Evolutionary conservation across 2,113 vertebrate species (phyloP).

Genomic region (Scophthalmus maximus): DNA sequence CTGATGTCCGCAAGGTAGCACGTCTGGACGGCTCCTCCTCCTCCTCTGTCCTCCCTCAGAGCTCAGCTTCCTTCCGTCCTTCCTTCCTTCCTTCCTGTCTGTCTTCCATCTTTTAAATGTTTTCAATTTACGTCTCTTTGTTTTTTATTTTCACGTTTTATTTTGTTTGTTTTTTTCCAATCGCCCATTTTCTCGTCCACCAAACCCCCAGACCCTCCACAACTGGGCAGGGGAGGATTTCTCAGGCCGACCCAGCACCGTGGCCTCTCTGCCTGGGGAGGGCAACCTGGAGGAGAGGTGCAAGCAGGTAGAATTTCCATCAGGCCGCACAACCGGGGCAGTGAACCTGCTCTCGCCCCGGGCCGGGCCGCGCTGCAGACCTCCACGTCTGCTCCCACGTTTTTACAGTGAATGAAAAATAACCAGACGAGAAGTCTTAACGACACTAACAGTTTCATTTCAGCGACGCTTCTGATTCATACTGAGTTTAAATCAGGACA

Average conservation of each 20-base stretch:
- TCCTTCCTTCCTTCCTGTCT: too few species aligned
- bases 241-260: conserved; percentile 85
- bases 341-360: conserved; percentile 1
- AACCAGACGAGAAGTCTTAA: not conserved
- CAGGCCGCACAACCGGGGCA: conserved; percentile 32
- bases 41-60: not conserved
- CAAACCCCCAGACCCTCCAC: conserved; percentile 85
- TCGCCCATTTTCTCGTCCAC: conserved; percentile 5
- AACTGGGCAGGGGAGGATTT: conserved; percentile 90
- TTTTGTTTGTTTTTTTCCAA: not conserved
- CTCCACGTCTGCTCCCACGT: not conserved
- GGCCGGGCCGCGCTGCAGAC: not conserved
- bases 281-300: conserved; percentile 93
- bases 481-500: not conserved
- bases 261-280: conserved; percentile 90
- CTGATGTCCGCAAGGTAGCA: conserved; percentile 93
- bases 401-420: not conserved
- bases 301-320: conserved; percentile 90
- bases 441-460: not conserved
- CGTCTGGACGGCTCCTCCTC: not conserved
- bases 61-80: not conserved
- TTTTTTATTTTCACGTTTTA: conserved; percentile 13
- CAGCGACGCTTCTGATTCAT: not conserved
- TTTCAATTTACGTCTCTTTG: not conserved
- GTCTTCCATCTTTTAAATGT: not conserved